phyloP scores from a whole-genome alignment of 1,140 invertebrate genomes.

The Zaprionus africanus region DNA sequence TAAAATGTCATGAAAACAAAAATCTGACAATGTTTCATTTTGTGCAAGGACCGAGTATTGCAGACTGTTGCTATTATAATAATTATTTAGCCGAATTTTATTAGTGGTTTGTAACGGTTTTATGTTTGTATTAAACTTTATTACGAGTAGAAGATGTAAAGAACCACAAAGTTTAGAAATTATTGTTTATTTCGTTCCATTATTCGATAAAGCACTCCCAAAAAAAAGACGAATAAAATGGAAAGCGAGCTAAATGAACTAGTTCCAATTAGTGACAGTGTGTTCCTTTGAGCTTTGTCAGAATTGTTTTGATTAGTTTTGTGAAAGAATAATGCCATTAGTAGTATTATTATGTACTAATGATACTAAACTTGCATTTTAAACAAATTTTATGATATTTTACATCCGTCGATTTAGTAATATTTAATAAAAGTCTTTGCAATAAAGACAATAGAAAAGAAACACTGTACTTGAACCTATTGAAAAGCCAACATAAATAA shows the following conservation, averaged over 20 bases:
- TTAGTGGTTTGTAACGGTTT: too few relatives aligned
- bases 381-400: neutral
- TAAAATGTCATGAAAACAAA: too few relatives aligned
- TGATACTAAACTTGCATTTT: neutral
- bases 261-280: neutral
- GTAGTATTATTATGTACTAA: neutral
- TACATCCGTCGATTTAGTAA: neutral
- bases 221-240: neutral
- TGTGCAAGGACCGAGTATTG: too few relatives aligned
- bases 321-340: neutral
- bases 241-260: neutral
- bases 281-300: neutral
- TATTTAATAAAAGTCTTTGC: neutral
- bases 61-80: too few relatives aligned
- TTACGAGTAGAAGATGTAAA: too few relatives aligned
- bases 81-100: too few relatives aligned
- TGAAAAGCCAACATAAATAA: neutral
- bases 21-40: too few relatives aligned
- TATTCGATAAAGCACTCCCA: neutral
- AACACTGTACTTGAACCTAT: neutral
- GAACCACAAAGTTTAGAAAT: too few relatives aligned
- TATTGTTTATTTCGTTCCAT: neutral
- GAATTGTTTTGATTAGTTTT: conserved; percentile 4
- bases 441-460: neutral
- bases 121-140: too few relatives aligned